Percentiles rank a stretch among this genome's conserved stretches.
phyloP scores from a whole-genome alignment of 2,113 vertebrate species.

The Columbina picui region DNA sequence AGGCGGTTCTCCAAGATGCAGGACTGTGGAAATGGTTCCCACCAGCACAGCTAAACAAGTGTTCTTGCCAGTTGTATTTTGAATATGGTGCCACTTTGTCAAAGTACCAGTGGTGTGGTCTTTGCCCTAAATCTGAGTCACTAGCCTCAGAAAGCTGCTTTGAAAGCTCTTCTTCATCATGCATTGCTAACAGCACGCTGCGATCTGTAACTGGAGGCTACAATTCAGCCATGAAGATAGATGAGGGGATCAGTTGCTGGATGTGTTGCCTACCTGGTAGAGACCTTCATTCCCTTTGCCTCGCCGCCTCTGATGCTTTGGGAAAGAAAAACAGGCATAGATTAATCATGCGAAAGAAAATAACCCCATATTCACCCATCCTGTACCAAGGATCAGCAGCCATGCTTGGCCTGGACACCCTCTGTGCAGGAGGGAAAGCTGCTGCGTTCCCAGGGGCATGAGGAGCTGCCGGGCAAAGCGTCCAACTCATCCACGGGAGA shows the following conservation, averaged over 20 bases:
- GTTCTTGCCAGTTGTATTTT: not conserved
- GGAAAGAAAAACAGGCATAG: not conserved
- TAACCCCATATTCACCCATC: not conserved
- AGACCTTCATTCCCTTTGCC: slow-evolving; percentile 77
- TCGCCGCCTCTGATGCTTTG: slow-evolving; percentile 73
- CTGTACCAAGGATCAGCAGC: not conserved
- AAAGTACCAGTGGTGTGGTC: not conserved
- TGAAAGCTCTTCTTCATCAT: not conserved
- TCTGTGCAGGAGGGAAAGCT: not conserved
- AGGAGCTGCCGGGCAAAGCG: not conserved
- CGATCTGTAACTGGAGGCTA: fast-evolving
- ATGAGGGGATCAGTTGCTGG: not conserved
- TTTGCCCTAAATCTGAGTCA: not conserved
- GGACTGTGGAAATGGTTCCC: not conserved
- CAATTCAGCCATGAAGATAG: not conserved
- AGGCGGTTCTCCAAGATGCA: not conserved
- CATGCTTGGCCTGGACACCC: not conserved
- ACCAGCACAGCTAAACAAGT: not conserved
- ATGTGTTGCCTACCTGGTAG: slow-evolving; percentile 78
- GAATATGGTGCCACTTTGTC: not conserved
- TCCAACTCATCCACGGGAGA: fast-evolving
- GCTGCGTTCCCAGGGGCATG: not conserved
- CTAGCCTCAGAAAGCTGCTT: not conserved
- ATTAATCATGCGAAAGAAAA: not conserved
- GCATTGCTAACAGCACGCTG: fast-evolving